These are phyloP conservation scores for Epicampocera succincta DNA, from an alignment of 2,888 invertebrate genomes.

Conservation along the genomic window DNA sequence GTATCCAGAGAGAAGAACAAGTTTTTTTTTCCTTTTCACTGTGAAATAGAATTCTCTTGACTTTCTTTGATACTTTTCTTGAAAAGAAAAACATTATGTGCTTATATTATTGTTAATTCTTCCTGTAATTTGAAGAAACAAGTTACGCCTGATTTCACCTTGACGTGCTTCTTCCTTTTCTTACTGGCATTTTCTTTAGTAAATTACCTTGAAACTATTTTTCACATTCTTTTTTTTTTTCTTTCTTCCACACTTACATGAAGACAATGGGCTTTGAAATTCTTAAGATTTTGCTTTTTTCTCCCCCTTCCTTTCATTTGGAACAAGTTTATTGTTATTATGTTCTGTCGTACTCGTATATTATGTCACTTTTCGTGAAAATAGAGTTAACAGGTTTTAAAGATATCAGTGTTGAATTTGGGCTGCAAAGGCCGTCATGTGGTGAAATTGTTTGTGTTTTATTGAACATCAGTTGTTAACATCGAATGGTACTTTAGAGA, in stretches of 20 bases:
- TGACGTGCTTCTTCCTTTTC: conserved; percentile 41
- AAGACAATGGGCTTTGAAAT: conserved; percentile 19
- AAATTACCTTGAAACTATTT: conserved; percentile 69
- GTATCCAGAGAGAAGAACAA: conserved; percentile 38
- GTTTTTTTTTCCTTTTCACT: conserved; percentile 50
- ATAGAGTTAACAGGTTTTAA: conserved; percentile 4
- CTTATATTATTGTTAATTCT: conserved; percentile 30
- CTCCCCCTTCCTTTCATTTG: conserved; percentile 27
- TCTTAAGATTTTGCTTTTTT: conserved; percentile 27
- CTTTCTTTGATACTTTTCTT: conserved; percentile 41
- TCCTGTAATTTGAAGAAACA: conserved; percentile 41
- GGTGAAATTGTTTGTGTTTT: background rate
- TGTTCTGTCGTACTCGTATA: conserved; percentile 21
- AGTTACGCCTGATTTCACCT: conserved; percentile 67
- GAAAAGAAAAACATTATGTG: conserved; percentile 7
- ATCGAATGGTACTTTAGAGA: conserved; percentile 1
- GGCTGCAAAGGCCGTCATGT: conserved; percentile 23
- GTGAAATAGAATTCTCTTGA: conserved; percentile 44
- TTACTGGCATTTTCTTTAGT: conserved; percentile 47
- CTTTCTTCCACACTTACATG: conserved; percentile 25
- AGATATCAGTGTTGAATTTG: background rate
- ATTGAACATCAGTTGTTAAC: background rate
- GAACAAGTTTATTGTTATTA: conserved; percentile 38
- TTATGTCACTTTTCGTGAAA: conserved; percentile 33
- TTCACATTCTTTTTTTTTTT: conserved; percentile 29